Evolutionary conservation across 2,888 invertebrate genomes (phyloP).

Genomic region (Syrphus vitripennis): DNA sequence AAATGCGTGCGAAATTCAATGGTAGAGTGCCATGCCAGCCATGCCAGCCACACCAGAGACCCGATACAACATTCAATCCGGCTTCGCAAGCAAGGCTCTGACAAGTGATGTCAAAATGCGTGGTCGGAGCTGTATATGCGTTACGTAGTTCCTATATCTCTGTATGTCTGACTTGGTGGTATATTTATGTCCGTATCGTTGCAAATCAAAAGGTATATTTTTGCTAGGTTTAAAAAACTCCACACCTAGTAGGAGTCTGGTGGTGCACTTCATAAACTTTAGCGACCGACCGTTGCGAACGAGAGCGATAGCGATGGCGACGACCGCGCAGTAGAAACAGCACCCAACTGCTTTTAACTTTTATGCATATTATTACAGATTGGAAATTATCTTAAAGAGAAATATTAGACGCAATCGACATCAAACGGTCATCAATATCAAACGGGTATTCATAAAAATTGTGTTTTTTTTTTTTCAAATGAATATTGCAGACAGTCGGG

Average conservation of each 20-base stretch:
- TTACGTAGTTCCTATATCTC: neutral
- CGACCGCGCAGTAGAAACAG: neutral
- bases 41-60: neutral
- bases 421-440: conserved; percentile 58
- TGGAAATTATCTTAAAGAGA: conserved; percentile 59
- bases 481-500: conserved; percentile 21
- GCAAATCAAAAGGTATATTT: conserved; percentile 29
- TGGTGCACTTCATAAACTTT: conserved; percentile 24
- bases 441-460: conserved; percentile 28
- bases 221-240: conserved; percentile 22
- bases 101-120: conserved; percentile 64
- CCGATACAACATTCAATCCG: conserved; percentile 36
- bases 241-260: conserved; percentile 39
- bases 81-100: conserved; percentile 20
- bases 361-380: conserved; percentile 49
- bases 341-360: neutral
- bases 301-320: neutral
- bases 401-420: conserved; percentile 59
- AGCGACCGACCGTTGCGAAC: too few relatives aligned
- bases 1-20: conserved; percentile 59
- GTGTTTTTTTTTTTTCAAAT: neutral
- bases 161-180: neutral
- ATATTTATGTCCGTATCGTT: conserved; percentile 22
- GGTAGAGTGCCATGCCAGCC: conserved; percentile 19
- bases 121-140: conserved; percentile 45